phyloP scores from a whole-genome alignment of 2,888 invertebrate species.

The Microctonus brassicae region DNA sequence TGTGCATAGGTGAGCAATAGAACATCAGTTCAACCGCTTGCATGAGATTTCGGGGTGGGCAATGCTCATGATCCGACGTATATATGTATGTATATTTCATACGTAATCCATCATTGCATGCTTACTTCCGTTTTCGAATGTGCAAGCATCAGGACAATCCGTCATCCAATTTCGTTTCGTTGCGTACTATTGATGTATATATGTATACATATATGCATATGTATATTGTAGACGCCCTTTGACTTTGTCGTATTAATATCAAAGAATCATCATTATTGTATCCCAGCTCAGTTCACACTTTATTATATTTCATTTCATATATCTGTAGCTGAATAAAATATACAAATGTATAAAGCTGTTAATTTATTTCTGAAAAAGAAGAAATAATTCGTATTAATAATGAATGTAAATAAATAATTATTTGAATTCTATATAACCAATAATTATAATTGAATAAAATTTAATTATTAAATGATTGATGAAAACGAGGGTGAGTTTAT shows the following conservation, averaged over 20 bases:
- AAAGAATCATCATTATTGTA: neutral
- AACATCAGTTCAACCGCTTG: neutral
- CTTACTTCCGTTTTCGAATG: slow-evolving; percentile 54
- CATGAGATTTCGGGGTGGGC: slow-evolving; percentile 31
- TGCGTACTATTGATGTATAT: slow-evolving; percentile 33
- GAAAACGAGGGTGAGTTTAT: no score
- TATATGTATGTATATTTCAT: slow-evolving; percentile 29
- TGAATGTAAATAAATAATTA: neutral
- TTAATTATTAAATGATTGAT: neutral
- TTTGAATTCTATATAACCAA: neutral
- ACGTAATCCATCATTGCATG: slow-evolving; percentile 66
- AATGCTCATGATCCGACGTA: slow-evolving; percentile 45
- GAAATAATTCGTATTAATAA: neutral
- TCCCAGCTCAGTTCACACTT: no score
- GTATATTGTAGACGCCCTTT: neutral
- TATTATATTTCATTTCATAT: no score
- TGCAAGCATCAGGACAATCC: slow-evolving; percentile 62
- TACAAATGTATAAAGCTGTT: neutral
- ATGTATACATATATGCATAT: neutral
- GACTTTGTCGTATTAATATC: neutral
- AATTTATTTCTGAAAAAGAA: neutral
- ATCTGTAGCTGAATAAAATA: no score
- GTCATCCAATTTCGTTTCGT: slow-evolving; percentile 64
- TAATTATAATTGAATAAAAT: neutral
- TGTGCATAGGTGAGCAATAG: neutral